Conservation (phyloP, 2,888 invertebrate species). For the Drosophila bunnanda region DNA sequence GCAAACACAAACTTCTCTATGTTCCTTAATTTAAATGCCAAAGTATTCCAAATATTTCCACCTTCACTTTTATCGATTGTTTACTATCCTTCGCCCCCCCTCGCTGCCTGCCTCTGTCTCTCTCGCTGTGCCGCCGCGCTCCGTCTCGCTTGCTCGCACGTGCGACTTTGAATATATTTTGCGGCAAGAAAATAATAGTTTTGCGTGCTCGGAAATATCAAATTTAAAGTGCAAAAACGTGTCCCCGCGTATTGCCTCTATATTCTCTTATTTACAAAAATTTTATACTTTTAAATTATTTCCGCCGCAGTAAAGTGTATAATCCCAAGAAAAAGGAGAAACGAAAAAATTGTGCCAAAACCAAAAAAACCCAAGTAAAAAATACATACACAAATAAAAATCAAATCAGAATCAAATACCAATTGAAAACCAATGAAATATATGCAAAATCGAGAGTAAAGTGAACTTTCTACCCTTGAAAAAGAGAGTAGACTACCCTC, state of each 20-base stretch:
- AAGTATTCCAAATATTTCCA: too few species aligned
- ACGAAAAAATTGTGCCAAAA: constrained; percentile 76
- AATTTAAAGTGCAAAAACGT: constrained; percentile 33
- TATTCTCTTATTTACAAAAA: constrained; percentile 9
- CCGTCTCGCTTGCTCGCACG: constrained; percentile 40
- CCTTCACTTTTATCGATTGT: constrained; percentile 5
- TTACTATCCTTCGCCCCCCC: constrained; percentile 2
- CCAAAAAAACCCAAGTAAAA: constrained; percentile 24
- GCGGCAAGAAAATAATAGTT: constrained; percentile 36
- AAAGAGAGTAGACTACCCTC: constrained; percentile 22
- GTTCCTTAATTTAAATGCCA: too few species aligned
- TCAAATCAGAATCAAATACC: constrained; percentile 27
- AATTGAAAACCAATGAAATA: constrained; percentile 29
- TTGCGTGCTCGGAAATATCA: constrained; percentile 30
- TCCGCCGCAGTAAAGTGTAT: constrained; percentile 20
- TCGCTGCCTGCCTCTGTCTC: constrained; percentile 9
- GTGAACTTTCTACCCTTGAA: constrained; percentile 17
- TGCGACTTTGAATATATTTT: constrained; percentile 43
- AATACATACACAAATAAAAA: constrained; percentile 14
- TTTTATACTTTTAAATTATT: constrained; percentile 18
- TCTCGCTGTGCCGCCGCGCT: constrained; percentile 5
- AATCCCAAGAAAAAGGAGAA: constrained; percentile 26
- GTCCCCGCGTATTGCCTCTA: constrained; percentile 17
- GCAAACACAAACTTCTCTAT: too few species aligned
- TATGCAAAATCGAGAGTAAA: constrained; percentile 28